Base-by-base conservation (phyloP, 2,888 invertebrate species). In the Myathropa florea region DNA sequence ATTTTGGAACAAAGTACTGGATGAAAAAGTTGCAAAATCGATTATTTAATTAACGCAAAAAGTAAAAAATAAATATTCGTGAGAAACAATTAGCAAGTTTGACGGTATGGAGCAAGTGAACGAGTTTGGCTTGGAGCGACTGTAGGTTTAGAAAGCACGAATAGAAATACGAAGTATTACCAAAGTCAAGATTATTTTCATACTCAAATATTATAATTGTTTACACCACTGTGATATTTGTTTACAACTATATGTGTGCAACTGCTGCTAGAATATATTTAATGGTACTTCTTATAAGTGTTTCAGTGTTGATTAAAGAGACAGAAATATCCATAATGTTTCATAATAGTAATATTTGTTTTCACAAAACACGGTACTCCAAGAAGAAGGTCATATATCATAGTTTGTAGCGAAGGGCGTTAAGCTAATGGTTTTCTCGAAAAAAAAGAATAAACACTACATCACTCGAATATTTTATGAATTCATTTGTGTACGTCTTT, bases 181-280 rank as follows among this genome's bases (percentile, higher is more conserved):
- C 83, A 80, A 80, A 79, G 75, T 84, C 73, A 75, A 80, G 28
- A 63, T n/a, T 21, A 68, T 46, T 53, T 46, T 53, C 71, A 72
- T 72, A 4, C 14, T 57, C 21, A 60, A 80, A 73, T 46, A 30
- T 70, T 70, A 61, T 78, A 65, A 46, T 60, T 65, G 64, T 73
- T 67, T 28, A 67, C 65, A 80, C 80, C 60, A 60, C 24, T 80
- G 72, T 73, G 72, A 67, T 73, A 72, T 33, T 72, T 61, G 59
- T 80, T 80, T 64, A 61, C 24, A 73, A 67, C 60, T 73, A 53
- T 60, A 65, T 67, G 72, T 80, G 80, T 80, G 65, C 72, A 60
- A 80, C 60, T 80, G 72, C 67, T 80, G 80, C 80, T 80, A 80
- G 80, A 67, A 60, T 60, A 80, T 67, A 73, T 80, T 73, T 63